Conservation (phyloP, 2,888 invertebrate genomes). For the Hermaeophaga mercurialis region DNA sequence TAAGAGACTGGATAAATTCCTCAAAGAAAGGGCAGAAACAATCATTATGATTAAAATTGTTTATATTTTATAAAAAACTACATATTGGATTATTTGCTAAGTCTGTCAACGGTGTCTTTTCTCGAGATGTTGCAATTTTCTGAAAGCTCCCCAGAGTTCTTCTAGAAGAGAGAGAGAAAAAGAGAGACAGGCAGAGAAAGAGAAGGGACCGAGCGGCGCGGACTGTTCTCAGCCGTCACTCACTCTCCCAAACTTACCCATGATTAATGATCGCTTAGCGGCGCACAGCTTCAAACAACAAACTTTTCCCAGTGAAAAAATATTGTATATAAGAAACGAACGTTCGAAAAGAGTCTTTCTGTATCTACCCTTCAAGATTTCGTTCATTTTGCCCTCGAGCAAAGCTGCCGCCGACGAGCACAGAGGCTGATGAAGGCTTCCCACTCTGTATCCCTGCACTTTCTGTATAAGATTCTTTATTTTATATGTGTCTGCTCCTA, state of each 20-base stretch:
- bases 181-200: conserved; percentile 24
- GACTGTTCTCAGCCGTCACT: conserved; percentile 59
- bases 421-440: conserved; percentile 10
- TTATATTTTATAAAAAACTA: no score
- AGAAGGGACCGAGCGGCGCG: conserved; percentile 31
- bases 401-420: conserved; percentile 10
- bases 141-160: conserved; percentile 59
- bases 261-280: conserved; percentile 64
- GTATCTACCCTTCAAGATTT: conserved; percentile 60
- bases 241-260: conserved; percentile 61
- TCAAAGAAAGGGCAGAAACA: no score
- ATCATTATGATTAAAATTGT: no score
- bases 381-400: conserved; percentile 48
- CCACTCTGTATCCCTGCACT: conserved; percentile 33
- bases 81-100: background rate
- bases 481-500: conserved; percentile 33
- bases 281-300: conserved; percentile 66
- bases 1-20: no score
- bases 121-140: conserved; percentile 59
- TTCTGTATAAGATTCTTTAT: conserved; percentile 36
- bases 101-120: conserved; percentile 25
- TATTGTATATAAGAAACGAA: conserved; percentile 60
- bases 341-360: conserved; percentile 58
- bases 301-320: conserved; percentile 67
- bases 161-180: conserved; percentile 42